Conservation (phyloP, 2,113 vertebrate genomes). For the Lepus europaeus region DNA sequence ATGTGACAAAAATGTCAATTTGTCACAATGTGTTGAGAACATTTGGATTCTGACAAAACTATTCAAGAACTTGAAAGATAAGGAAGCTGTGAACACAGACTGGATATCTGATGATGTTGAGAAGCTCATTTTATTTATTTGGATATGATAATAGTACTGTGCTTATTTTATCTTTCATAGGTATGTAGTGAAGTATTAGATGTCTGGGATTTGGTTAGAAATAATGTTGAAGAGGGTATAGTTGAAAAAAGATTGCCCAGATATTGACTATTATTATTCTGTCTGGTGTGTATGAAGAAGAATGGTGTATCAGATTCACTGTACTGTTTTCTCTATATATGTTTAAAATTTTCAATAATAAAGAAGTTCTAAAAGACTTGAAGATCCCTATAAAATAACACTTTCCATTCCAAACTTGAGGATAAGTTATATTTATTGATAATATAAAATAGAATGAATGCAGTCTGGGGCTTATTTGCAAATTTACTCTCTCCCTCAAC, state of each 20-base stretch:
- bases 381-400: neutral
- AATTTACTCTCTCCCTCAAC: slow-evolving; percentile 14
- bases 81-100: neutral
- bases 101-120: neutral
- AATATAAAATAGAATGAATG: neutral
- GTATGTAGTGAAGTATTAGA: neutral
- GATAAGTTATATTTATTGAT: neutral
- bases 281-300: neutral
- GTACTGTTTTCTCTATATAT: neutral
- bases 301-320: neutral
- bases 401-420: neutral
- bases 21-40: neutral
- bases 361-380: neutral
- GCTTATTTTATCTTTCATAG: neutral
- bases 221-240: neutral
- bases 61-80: neutral
- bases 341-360: neutral
- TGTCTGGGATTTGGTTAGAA: neutral
- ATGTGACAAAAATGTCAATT: neutral
- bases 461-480: neutral
- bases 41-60: neutral
- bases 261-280: neutral
- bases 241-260: neutral
- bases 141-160: neutral
- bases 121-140: neutral